Percentiles rank a stretch among this genome's conserved stretches.
phyloP scores from a whole-genome alignment of 2,888 invertebrate species.

The Drosophila paramelanica region DNA sequence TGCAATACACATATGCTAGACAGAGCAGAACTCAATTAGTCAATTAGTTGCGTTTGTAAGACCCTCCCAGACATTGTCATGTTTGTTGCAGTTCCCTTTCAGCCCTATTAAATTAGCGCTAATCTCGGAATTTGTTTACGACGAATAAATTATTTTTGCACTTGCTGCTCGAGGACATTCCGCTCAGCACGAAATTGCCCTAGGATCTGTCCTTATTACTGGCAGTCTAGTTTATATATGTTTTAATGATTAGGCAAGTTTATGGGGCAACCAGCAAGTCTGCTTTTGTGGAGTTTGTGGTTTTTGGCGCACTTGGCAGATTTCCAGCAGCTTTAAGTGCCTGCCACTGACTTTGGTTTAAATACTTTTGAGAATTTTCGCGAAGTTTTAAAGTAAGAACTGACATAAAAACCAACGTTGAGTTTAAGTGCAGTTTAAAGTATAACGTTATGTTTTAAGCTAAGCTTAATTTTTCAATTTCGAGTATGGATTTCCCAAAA shows the following conservation, averaged over 20 bases:
- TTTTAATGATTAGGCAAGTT: slow-evolving; percentile 1
- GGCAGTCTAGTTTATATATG: slow-evolving; percentile 9
- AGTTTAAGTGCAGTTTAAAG: too few relatives aligned
- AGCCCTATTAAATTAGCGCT: slow-evolving; percentile 55
- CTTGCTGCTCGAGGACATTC: slow-evolving; percentile 11
- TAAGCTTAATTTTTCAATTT: too few relatives aligned
- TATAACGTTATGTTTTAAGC: too few relatives aligned
- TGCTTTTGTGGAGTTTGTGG: slow-evolving; percentile 17
- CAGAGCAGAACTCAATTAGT: slow-evolving; percentile 15
- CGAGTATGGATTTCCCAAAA: too few relatives aligned
- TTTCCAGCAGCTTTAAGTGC: slow-evolving; percentile 27
- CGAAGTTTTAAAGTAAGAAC: background rate
- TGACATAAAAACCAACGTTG: too few relatives aligned
- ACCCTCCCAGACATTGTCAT: background rate
- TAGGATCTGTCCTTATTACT: slow-evolving; percentile 6
- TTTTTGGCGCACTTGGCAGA: slow-evolving; percentile 25
- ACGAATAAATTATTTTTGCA: slow-evolving; percentile 72
- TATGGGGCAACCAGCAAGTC: background rate
- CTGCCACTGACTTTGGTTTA: slow-evolving; percentile 16
- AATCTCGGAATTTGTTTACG: slow-evolving; percentile 63
- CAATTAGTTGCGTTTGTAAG: slow-evolving; percentile 15
- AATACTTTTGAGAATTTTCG: background rate
- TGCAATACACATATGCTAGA: background rate
- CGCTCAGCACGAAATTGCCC: slow-evolving; percentile 3
- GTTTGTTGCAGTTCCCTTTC: slow-evolving; percentile 1